These are phyloP conservation scores for Spheniscus humboldti DNA, from an alignment of 2,797 vertebrate species.

Conservation along the genomic window DNA sequence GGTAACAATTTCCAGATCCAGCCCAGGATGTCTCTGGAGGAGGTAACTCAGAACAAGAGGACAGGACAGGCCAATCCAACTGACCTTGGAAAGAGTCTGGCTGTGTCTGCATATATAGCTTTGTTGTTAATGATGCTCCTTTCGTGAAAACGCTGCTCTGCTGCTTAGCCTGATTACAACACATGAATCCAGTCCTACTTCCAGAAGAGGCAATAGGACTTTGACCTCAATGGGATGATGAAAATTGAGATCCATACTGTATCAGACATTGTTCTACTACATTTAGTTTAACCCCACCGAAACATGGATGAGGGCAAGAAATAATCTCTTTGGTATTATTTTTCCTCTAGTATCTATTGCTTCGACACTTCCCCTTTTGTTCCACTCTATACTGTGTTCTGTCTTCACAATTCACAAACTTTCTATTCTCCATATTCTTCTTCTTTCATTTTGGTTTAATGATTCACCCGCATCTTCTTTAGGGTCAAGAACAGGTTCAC, in stretches of 20 bases:
- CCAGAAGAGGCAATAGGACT: neutral
- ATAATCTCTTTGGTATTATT: neutral
- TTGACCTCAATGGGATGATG: neutral
- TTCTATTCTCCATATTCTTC: constrained; percentile 38
- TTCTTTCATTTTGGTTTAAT: constrained; percentile 26
- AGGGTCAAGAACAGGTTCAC: constrained; percentile 65
- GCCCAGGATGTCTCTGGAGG: neutral
- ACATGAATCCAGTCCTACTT: neutral
- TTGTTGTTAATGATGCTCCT: neutral
- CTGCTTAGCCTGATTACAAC: neutral
- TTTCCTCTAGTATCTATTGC: neutral
- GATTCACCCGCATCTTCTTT: constrained; percentile 1
- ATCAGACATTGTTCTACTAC: neutral
- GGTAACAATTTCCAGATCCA: neutral
- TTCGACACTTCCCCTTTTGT: neutral
- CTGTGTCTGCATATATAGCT: neutral
- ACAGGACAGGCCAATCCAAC: neutral
- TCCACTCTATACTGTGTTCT: neutral
- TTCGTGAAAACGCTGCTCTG: neutral
- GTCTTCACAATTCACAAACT: neutral
- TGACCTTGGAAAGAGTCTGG: neutral
- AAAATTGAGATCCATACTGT: neutral
- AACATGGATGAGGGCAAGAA: neutral
- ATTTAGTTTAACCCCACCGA: neutral
- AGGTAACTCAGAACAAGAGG: neutral